Conservation (phyloP, 2,797 vertebrate genomes). For the Acipenser ruthenus region DNA sequence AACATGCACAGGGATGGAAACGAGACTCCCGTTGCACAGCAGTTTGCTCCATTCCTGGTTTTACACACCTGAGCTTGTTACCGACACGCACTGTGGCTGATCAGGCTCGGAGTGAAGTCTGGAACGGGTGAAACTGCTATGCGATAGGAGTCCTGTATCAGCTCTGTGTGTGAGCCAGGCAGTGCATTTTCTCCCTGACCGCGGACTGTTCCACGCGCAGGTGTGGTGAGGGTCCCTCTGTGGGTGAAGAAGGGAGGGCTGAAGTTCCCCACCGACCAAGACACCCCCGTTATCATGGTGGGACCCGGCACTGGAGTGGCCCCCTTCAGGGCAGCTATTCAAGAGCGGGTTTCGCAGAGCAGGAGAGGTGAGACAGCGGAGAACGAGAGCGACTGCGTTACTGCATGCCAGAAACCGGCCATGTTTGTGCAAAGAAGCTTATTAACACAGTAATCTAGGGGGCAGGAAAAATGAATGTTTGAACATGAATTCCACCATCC, state of each 20-base stretch:
- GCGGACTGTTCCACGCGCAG: conserved; percentile 33
- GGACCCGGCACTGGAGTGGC: conserved; percentile 93
- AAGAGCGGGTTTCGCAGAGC: conserved; percentile 69
- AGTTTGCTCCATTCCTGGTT: too few species aligned
- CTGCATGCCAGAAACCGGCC: not conserved
- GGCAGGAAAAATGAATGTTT: too few species aligned
- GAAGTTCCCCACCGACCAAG: conserved; percentile 60
- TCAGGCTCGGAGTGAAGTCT: too few species aligned
- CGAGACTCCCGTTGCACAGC: too few species aligned
- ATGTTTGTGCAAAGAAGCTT: not conserved
- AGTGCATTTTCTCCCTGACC: not conserved
- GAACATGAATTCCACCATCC: too few species aligned
- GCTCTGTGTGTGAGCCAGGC: too few species aligned
- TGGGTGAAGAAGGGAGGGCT: conserved; percentile 82
- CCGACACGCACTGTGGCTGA: too few species aligned
- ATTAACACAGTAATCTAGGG: not conserved
- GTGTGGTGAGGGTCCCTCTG: conserved; percentile 63
- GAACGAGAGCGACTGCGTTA: not conserved
- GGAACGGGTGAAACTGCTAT: too few species aligned
- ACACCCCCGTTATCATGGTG: conserved; percentile 76
- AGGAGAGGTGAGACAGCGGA: conserved; percentile 45
- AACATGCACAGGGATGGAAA: too few species aligned
- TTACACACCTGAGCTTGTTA: too few species aligned
- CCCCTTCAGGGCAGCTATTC: conserved; percentile 79
- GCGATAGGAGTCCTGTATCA: too few species aligned